Base-by-base conservation (phyloP, 1,140 invertebrate species). In the Hyles euphorbiae region DNA sequence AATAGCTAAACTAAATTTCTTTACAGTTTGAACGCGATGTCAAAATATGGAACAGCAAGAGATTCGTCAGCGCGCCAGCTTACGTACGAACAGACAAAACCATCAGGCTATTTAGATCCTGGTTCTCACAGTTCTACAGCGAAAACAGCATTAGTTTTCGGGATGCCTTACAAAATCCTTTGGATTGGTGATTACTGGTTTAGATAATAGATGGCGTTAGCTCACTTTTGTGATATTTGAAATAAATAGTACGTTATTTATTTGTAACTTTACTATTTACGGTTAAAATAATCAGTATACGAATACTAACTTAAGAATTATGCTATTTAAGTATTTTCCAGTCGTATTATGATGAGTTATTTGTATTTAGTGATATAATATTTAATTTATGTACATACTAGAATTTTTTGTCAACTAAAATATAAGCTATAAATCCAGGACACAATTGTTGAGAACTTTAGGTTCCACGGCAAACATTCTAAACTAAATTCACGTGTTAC, bases 71-170 rank as follows among this genome's bases (percentile, higher is more conserved):
- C 49, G 91, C 92, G 34, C 96, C 97, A 0, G 65, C 93, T 0
- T 88, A 97, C 34, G 93, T 96, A 1, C 93, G 92, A 63, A 94
- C 96, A 68, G 97, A 98, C 74, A 89, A 90, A 12, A 87, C 92
- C 0, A 93, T 98, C 1, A 87, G 90, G 3, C 89, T 91, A 10
- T 96, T 95, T 78, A 88, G 97, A 5, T 86, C 92, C 32, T 98
- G 96, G 97, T 98, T 93, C 78, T 90, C 91, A 1, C 96, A 98
- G 78, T 98, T 98, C 80, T 98, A 97, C 76, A 93, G 94, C 0
- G 89, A 93, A 53, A 92, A 94, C 58, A 97, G 95, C 83, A 92
- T 93, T 0, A 81, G 86, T 8, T 93, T 92, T 63, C 70, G 85
- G 32, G 89, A 89, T 0, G 84, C 88, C 0, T 33, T 70, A 34